phyloP scores from a whole-genome alignment of 2,888 invertebrate genomes.

The Augiades crinisus region DNA sequence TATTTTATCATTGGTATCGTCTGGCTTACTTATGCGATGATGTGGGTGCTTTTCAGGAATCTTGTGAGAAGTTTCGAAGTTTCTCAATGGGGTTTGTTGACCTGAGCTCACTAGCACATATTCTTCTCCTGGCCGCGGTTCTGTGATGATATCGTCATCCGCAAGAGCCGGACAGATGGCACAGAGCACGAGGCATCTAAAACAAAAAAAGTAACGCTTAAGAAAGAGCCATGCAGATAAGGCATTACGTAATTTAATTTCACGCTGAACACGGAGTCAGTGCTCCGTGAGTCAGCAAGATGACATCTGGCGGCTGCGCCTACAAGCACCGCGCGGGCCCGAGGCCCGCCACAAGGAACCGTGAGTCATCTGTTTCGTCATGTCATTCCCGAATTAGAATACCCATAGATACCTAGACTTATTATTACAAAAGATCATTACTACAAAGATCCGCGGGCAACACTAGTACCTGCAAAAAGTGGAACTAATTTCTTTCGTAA shows the following conservation, averaged over 20 bases:
- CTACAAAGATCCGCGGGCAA: not conserved
- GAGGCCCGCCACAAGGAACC: slow-evolving; percentile 47
- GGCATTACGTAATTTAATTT: slow-evolving; percentile 43
- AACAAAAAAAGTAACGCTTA: slow-evolving; percentile 50
- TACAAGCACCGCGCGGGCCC: slow-evolving; percentile 32
- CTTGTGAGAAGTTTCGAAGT: slow-evolving; percentile 88
- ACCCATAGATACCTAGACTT: not conserved
- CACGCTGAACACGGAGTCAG: slow-evolving; percentile 44
- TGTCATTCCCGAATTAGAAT: slow-evolving; percentile 44
- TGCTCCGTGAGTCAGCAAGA: slow-evolving; percentile 65
- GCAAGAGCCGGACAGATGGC: slow-evolving; percentile 63
- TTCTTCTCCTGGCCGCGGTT: slow-evolving; percentile 84
- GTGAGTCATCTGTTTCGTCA: slow-evolving; percentile 70
- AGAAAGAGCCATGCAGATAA: slow-evolving; percentile 8
- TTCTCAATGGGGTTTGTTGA: slow-evolving; percentile 68
- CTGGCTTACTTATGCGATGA: slow-evolving; percentile 58
- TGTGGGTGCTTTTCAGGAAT: slow-evolving; percentile 79
- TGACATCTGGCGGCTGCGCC: slow-evolving; percentile 61
- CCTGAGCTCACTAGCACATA: slow-evolving; percentile 84
- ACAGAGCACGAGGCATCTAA: slow-evolving; percentile 77
- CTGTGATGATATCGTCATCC: slow-evolving; percentile 83
- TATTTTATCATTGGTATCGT: slow-evolving; percentile 71
- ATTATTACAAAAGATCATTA: slow-evolving; percentile 9
- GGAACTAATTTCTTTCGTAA: slow-evolving; percentile 40
- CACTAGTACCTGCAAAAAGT: slow-evolving; percentile 7